Percentiles rank a stretch among this genome's conserved stretches.
These are phyloP conservation scores for Lissonota sp. DNA, from an alignment of 2,888 invertebrate species.

Conservation along the genomic window DNA sequence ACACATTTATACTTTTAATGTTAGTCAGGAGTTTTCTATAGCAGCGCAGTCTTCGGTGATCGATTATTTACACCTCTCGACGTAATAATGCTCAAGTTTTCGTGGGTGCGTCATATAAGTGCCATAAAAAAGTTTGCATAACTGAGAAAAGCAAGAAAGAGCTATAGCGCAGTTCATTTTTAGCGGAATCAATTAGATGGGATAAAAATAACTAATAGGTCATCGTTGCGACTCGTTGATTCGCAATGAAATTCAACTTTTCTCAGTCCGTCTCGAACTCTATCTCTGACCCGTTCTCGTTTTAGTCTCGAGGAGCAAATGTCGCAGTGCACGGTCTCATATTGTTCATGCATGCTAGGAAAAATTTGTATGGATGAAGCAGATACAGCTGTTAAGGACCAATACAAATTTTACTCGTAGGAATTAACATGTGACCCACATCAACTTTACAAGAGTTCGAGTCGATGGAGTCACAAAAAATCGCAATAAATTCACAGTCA, in stretches of 20 bases:
- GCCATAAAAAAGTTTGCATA: not conserved
- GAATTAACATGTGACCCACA: conserved; percentile 1
- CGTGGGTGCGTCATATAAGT: not conserved
- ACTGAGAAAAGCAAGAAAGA: not conserved
- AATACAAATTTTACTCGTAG: conserved; percentile 21
- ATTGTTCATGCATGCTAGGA: conserved; percentile 13
- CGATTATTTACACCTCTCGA: no score
- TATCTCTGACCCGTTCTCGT: not conserved
- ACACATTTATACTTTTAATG: no score
- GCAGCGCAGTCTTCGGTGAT: no score
- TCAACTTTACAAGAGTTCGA: no score
- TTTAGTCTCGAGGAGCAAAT: conserved; percentile 31
- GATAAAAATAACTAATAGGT: conserved; percentile 48
- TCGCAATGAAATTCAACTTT: conserved; percentile 2
- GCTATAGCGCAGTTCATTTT: conserved; percentile 34
- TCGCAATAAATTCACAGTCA: no score
- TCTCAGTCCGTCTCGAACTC: conserved; percentile 1
- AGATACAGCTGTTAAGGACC: conserved; percentile 1
- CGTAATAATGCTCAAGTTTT: no score
- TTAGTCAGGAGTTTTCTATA: no score
- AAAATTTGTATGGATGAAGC: conserved; percentile 34
- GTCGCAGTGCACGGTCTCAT: conserved; percentile 37
- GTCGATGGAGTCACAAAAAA: no score
- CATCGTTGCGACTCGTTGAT: not conserved
- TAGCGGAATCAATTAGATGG: conserved; percentile 31